Evolutionary conservation across 2,797 vertebrate species (phyloP), one percentile per base, ranked within the genome.

Genomic region (Acipenser transmontanus): DNA sequence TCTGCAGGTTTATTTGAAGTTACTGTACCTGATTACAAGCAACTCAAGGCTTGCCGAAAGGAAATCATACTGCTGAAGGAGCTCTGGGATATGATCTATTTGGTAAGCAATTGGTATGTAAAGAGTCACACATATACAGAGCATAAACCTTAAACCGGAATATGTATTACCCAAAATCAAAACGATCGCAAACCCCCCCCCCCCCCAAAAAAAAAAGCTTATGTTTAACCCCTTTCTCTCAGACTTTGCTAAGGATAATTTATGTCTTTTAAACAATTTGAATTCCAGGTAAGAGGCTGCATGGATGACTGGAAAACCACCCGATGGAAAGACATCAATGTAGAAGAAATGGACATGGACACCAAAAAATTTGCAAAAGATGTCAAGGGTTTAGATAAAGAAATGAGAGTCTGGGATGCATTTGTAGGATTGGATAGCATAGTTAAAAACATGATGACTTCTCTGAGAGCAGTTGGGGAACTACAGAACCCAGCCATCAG

Each of bases 1-100:
- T 93, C 94, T 0, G 95, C 95, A 54, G 77, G 77, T 62, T 83
- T 99, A 69, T 99, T 99, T 72, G 97, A 99, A 84, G 92, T 99
- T 80, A 89, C 47, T 0, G 66, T 94, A 63, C 87, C 94, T 0
- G 94, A 97, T 65, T 97, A 90, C 66, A 95, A 86, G 80, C 95
- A 96, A 52, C 87, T 99, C 69, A 86, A 80, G 69, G 93, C 94
- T 76, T 97, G 97, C 87, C 91, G 93, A 72, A 95, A 83, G 77
- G 95, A 99, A 76, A 85, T 88, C 49, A 82, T 76, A 61, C 86
- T 92, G 52, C 89, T 99, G 72, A 98, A 97, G 78, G 91, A 94
- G 70, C 89, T 99, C 59, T 98, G 95, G 97, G 97, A 99, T 78
- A 88, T 91, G 80, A 88, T 93, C 57, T 77, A 75, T 0, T 57